Conservation (phyloP, 2,797 vertebrate species). For the Clamator glandarius region DNA sequence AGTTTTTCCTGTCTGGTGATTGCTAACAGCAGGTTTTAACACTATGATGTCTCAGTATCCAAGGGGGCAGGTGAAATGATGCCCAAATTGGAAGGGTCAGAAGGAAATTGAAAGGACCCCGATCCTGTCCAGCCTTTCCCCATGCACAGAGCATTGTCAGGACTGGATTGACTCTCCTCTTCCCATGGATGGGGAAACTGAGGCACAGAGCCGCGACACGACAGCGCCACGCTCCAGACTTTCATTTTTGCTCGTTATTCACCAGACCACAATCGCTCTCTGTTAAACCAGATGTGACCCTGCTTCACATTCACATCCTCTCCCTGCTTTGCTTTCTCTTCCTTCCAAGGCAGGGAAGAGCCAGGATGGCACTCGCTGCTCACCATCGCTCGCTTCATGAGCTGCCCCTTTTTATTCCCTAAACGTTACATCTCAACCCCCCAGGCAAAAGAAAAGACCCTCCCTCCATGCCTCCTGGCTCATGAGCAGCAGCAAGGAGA, state of each 20-base stretch:
- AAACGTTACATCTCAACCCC: neutral
- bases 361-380: neutral
- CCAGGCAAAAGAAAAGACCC: no score
- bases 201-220: neutral
- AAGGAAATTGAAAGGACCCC: neutral
- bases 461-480: neutral
- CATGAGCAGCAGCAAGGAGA: neutral
- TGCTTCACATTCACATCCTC: conserved; percentile 11
- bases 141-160: neutral
- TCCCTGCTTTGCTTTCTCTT: neutral
- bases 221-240: neutral
- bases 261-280: neutral
- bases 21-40: rapidly evolving
- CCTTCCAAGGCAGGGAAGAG: neutral
- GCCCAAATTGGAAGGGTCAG: neutral
- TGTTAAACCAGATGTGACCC: neutral
- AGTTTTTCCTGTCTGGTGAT: neutral
- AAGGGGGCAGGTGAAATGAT: neutral
- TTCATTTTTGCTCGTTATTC: neutral
- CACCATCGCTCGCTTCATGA: rapidly evolving
- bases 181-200: neutral
- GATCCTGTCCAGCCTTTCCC: neutral
- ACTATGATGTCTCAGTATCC: rapidly evolving
- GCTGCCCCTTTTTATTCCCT: neutral
- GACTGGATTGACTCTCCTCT: neutral